Conservation (phyloP, 2,888 invertebrate species). For the Euplexia lucipara region DNA sequence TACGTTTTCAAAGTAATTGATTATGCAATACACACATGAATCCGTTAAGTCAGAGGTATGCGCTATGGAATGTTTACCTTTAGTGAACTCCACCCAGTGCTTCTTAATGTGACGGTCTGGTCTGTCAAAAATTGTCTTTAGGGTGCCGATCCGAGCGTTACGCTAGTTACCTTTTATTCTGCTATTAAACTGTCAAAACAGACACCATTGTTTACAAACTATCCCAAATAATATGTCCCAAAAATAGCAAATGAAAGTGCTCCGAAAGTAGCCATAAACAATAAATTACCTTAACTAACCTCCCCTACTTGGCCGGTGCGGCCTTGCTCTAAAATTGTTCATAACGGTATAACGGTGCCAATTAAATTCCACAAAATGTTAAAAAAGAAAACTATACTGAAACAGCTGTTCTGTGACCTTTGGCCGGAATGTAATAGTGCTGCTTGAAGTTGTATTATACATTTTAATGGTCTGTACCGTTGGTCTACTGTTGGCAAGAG, state of each 20-base stretch:
- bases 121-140: too few relatives aligned
- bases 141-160: too few relatives aligned
- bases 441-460: conserved; percentile 33
- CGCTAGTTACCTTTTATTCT: background rate
- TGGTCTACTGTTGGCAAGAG: too few relatives aligned
- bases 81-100: too few relatives aligned
- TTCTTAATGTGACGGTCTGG: too few relatives aligned
- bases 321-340: conserved; percentile 51
- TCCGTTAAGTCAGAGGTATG: too few relatives aligned
- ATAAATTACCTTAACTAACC: conserved; percentile 51
- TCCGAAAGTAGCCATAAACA: conserved; percentile 17
- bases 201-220: background rate
- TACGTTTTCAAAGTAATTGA: too few relatives aligned
- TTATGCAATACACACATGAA: too few relatives aligned
- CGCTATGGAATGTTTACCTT: too few relatives aligned
- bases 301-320: conserved; percentile 2
- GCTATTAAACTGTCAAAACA: background rate
- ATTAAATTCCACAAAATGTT: conserved; percentile 40
- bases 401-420: conserved; percentile 25
- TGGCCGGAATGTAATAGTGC: conserved; percentile 27
- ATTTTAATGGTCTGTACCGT: conserved; percentile 10
- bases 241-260: conserved; percentile 17
- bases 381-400: conserved; percentile 38
- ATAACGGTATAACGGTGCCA: conserved; percentile 33
- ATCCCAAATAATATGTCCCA: conserved; percentile 9